Evolutionary conservation across 2,113 vertebrate genomes (phyloP).

Genomic region (Etheostoma spectabile): DNA sequence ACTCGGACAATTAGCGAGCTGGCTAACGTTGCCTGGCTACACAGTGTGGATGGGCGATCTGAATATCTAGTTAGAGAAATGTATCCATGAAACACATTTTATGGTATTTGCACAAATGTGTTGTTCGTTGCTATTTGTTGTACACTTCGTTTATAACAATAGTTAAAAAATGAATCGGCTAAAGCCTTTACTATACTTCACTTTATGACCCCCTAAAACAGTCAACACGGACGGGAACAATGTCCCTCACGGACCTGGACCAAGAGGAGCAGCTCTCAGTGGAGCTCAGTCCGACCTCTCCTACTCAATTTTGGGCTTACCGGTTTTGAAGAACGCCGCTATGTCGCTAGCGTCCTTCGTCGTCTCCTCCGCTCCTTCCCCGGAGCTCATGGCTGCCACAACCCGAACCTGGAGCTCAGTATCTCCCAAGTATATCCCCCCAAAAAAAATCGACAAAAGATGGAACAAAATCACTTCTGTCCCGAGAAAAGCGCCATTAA

Average conservation of each 20-base stretch:
- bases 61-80: neutral
- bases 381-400: conserved; percentile 89
- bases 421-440: conserved; percentile 66
- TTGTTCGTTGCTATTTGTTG: neutral
- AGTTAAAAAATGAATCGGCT: neutral
- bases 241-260: conserved; percentile 47
- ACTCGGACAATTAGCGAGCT: conserved; percentile 37
- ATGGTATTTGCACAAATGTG: neutral
- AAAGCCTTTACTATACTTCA: neutral
- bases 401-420: conserved; percentile 68
- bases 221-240: conserved; percentile 60
- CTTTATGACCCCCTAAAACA: conserved; percentile 23
- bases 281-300: conserved; percentile 28
- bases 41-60: conserved; percentile 12
- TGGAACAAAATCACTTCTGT: conserved; percentile 66
- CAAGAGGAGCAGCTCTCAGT: conserved; percentile 37
- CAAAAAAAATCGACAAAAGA: conserved; percentile 52
- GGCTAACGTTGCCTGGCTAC: conserved; percentile 56
- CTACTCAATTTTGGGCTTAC: conserved; percentile 81
- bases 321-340: conserved; percentile 92
- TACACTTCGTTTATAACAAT: neutral
- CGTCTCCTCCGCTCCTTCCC: conserved; percentile 92
- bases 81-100: neutral
- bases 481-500: conserved; percentile 65
- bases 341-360: conserved; percentile 94